These are phyloP conservation scores for Chrysodeixis includens DNA, from an alignment of 2,888 invertebrate species.

Conservation along the genomic window DNA sequence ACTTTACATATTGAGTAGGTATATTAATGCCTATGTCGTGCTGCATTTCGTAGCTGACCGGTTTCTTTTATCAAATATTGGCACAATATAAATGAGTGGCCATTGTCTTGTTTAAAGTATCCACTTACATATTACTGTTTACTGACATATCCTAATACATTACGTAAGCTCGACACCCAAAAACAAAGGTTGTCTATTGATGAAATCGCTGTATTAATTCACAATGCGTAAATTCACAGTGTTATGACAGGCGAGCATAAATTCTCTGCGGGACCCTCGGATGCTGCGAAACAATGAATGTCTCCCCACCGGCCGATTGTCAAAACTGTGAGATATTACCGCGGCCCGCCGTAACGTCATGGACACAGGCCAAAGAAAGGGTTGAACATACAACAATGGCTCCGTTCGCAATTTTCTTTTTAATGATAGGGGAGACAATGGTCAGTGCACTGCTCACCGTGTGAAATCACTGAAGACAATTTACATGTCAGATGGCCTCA, in stretches of 20 bases:
- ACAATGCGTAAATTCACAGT: constrained; percentile 88
- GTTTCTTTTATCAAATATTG: constrained; percentile 65
- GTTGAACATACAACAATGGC: constrained; percentile 76
- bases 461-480: constrained; percentile 77
- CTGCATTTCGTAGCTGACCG: constrained; percentile 57
- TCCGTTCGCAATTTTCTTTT: constrained; percentile 80
- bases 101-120: constrained; percentile 78
- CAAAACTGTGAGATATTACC: constrained; percentile 83
- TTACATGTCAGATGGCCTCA: constrained; percentile 63
- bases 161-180: constrained; percentile 83
- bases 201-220: constrained; percentile 87
- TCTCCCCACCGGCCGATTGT: constrained; percentile 79
- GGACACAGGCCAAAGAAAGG: constrained; percentile 81
- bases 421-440: constrained; percentile 83
- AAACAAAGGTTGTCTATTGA: constrained; percentile 84
- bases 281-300: constrained; percentile 86
- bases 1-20: constrained; percentile 14
- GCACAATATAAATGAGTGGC: constrained; percentile 72
- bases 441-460: constrained; percentile 82
- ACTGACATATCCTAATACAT: constrained; percentile 81
- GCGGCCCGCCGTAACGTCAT: constrained; percentile 75
- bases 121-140: constrained; percentile 75
- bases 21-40: constrained; percentile 21
- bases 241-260: constrained; percentile 89
- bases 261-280: constrained; percentile 85